Evolutionary conservation across 2,113 vertebrate genomes (phyloP), one percentile per base, ranked within the genome.

Genomic region (Chaetops frenatus): DNA sequence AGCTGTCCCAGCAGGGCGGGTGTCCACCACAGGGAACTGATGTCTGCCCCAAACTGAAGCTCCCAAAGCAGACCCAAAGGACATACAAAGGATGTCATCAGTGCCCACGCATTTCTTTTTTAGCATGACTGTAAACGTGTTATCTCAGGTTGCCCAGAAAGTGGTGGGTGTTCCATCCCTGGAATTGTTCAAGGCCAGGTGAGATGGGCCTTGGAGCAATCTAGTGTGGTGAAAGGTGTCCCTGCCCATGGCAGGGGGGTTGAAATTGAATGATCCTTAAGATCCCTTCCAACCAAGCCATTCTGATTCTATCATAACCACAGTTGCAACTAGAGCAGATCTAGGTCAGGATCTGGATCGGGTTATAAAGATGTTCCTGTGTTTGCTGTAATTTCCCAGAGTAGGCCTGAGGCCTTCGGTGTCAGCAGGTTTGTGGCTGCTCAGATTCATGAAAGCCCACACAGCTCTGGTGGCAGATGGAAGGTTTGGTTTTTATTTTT

Each of bases 171-270:
- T 2, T 10, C 27, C 27, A 24, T 36, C 31, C 15, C 35, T 56
- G 31, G 62, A 28, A 50, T 22, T 24, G 62, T 27, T 0, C 42
- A 24, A 28, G 56, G 31, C 12, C 27, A 5, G 25, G 21, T 0
- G 69, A 62, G 54, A 62, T 1, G 2, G 40, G 25, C 35, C 25
- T 54, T 15, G 40, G 29, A 33, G n/a, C 7, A 22, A 2, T 12
- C n/a, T 23, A 45, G 21, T 6, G 5, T 12, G 11, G 31, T 9
- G 15, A 25, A 31, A 76, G 14, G 10, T 61, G n/a, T 15, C 28
- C 15, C 13, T 66, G 28, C 12, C 11, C 3, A 3, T 12, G 25
- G 14, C 9, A 54, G 11, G 3, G 9, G 15, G 1, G 0, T 2
- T 61, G 25, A 25, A 69, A 61, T 7, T 4, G 36, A 4, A 8